These are phyloP conservation scores for Tryphoninae sp. DNA, from an alignment of 2,888 invertebrate species.

Conservation along the genomic window DNA sequence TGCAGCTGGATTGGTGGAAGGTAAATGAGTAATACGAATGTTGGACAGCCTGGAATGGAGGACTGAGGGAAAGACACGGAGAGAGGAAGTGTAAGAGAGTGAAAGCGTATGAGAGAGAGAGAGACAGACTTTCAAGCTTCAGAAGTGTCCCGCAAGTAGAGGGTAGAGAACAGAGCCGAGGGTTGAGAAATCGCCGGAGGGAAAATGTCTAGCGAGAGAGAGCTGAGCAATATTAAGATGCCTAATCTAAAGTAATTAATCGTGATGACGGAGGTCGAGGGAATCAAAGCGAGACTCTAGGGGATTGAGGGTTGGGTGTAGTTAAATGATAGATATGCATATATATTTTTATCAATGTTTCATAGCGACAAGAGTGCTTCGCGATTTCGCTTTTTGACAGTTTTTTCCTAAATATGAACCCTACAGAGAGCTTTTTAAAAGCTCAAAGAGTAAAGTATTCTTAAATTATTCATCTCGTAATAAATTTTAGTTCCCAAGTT, in stretches of 20 bases:
- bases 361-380: too few species aligned
- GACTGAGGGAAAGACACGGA: conserved; percentile 10
- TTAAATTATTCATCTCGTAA: too few species aligned
- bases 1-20: conserved; percentile 46
- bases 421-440: too few species aligned
- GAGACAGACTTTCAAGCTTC: conserved; percentile 2
- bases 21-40: conserved; percentile 58
- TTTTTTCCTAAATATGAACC: too few species aligned
- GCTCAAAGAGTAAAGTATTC: too few species aligned
- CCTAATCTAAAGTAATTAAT: conserved; percentile 62
- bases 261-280: conserved; percentile 46
- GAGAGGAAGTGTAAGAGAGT: background rate
- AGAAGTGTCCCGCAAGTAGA: background rate
- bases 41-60: conserved; percentile 15
- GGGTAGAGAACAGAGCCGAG: conserved; percentile 16
- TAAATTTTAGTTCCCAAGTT: too few species aligned
- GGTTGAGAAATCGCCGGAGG: conserved; percentile 50
- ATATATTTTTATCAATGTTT: background rate
- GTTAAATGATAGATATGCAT: conserved; percentile 27
- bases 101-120: conserved; percentile 26
- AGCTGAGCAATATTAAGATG: conserved; percentile 56
- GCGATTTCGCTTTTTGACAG: too few species aligned
- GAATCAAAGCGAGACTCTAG: conserved; percentile 8
- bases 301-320: conserved; percentile 1
- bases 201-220: conserved; percentile 25